Percentiles rank a stretch among this genome's conserved stretches.
These are phyloP conservation scores for Campaea margaritaria DNA, from an alignment of 2,888 invertebrate genomes.

Conservation along the genomic window DNA sequence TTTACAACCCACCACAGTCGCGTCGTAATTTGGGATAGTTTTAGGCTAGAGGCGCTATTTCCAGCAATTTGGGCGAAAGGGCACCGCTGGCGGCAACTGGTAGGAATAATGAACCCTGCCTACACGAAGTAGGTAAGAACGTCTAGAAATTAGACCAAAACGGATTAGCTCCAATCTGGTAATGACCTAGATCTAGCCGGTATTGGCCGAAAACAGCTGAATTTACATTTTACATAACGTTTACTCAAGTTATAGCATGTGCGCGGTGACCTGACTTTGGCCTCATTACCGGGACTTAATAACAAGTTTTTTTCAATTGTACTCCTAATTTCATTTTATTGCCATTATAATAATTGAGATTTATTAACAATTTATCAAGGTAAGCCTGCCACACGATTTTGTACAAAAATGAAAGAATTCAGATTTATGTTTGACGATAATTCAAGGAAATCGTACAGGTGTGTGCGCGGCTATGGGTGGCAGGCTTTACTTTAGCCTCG, in stretches of 20 bases:
- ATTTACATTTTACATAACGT: conserved; percentile 4
- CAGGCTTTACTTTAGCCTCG: not conserved
- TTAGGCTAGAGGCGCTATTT: not conserved
- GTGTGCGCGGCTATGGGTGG: too few relatives aligned
- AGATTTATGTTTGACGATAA: too few relatives aligned
- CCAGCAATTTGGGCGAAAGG: not conserved
- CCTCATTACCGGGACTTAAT: conserved; percentile 9
- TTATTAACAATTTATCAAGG: not conserved
- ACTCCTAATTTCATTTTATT: not conserved
- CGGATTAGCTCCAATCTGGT: not conserved
- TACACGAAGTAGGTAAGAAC: not conserved
- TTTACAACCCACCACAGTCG: not conserved
- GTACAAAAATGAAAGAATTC: too few relatives aligned
- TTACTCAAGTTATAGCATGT: conserved; percentile 4
- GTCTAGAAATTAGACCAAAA: conserved; percentile 2
- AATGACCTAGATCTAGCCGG: conserved; percentile 17
- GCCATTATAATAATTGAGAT: not conserved
- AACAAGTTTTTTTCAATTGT: not conserved
- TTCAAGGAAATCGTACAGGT: too few relatives aligned
- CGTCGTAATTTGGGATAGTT: conserved; percentile 2
- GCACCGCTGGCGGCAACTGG: not conserved
- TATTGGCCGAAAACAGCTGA: conserved; percentile 9
- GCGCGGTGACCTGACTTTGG: conserved; percentile 20
- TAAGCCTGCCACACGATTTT: too few relatives aligned
- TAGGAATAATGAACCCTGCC: not conserved